These are phyloP conservation scores for Dasysyrphus tricinctus DNA, from an alignment of 2,888 invertebrate species.

Conservation along the genomic window DNA sequence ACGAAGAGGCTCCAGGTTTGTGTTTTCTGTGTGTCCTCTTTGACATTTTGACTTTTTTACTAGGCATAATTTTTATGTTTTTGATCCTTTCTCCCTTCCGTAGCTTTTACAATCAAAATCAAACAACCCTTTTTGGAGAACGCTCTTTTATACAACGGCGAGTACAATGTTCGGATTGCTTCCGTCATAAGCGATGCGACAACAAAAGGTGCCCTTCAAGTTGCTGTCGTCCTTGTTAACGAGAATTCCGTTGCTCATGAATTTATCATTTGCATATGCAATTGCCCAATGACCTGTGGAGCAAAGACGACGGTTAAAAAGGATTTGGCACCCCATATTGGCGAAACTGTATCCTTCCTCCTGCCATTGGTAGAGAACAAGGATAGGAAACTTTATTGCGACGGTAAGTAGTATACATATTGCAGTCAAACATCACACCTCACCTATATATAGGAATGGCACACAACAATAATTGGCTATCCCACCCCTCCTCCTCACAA, in stretches of 20 bases:
- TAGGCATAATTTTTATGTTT: neutral
- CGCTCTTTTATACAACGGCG: slow-evolving; percentile 72
- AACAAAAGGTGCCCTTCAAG: slow-evolving; percentile 79
- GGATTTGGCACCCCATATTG: slow-evolving; percentile 77
- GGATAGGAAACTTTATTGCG: slow-evolving; percentile 77
- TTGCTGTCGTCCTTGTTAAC: slow-evolving; percentile 78
- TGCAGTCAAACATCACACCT: neutral
- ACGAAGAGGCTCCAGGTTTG: slow-evolving; percentile 79
- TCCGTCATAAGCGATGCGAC: slow-evolving; percentile 80
- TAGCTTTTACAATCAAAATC: slow-evolving; percentile 79
- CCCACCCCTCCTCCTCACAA: neutral
- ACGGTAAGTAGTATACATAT: slow-evolving; percentile 77
- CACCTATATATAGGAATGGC: neutral
- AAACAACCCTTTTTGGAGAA: slow-evolving; percentile 80
- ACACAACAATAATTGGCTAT: neutral
- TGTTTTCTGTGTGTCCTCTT: slow-evolving; percentile 61
- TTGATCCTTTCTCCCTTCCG: too few relatives aligned
- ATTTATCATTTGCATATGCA: slow-evolving; percentile 77
- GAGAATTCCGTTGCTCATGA: slow-evolving; percentile 76
- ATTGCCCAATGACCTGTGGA: slow-evolving; percentile 77
- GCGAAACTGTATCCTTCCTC: slow-evolving; percentile 78
- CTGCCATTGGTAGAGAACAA: slow-evolving; percentile 78
- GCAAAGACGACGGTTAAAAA: slow-evolving; percentile 77
- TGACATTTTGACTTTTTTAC: neutral
- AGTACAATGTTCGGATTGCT: slow-evolving; percentile 77